A percentile compares a stretch with the other conserved stretches of the same genome.
Evolutionary conservation across 1,140 invertebrate genomes (phyloP).

Genomic region (Bombus pascuorum): DNA sequence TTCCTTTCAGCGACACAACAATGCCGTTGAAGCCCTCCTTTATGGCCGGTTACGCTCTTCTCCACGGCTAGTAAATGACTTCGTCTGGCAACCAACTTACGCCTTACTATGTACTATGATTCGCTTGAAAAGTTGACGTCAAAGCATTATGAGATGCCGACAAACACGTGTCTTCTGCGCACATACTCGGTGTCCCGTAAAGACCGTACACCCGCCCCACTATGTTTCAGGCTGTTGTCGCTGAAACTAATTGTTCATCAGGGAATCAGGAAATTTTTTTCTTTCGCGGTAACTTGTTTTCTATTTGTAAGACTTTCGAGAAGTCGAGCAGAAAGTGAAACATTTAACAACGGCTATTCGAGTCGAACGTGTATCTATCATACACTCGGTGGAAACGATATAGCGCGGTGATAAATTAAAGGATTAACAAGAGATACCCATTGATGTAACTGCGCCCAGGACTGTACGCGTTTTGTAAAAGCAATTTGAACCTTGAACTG

Average conservation of each 20-base stretch:
- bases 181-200: background rate
- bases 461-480: too few species aligned
- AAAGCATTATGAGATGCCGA: conserved; percentile 46
- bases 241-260: background rate
- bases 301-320: background rate
- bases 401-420: too few species aligned
- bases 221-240: too few species aligned
- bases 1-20: conserved; percentile 63
- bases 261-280: background rate
- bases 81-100: conserved; percentile 47
- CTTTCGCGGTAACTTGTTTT: background rate
- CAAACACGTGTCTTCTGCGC: conserved; percentile 25
- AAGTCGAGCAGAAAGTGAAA: background rate
- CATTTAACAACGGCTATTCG: too few species aligned
- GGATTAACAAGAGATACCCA: too few species aligned
- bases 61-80: conserved; percentile 63
- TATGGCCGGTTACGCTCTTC: conserved; percentile 63
- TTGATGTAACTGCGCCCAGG: too few species aligned
- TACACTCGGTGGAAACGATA: too few species aligned
- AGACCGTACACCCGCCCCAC: background rate
- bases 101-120: conserved; percentile 46
- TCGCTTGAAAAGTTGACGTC: conserved; percentile 49
- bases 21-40: conserved; percentile 64
- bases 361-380: background rate
- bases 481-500: too few species aligned